A percentile compares a stretch with the other conserved stretches of the same genome.
Conservation (phyloP, 2,113 vertebrate species). For the Alectura lathami region DNA sequence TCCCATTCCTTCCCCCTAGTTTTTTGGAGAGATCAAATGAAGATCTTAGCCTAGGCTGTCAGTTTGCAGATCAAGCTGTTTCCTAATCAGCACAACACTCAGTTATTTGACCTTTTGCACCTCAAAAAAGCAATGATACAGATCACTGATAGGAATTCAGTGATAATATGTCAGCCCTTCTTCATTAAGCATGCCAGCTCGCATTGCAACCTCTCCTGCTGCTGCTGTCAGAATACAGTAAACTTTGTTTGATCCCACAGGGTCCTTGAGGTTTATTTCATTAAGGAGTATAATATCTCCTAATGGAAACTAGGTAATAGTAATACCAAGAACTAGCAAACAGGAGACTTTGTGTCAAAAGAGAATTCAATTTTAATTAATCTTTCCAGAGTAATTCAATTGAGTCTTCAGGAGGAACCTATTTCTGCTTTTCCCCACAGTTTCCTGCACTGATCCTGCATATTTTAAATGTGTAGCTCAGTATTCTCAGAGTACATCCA, state of each 20-base stretch:
- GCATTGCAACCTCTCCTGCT: neutral
- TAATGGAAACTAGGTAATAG: constrained; percentile 66
- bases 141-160: neutral
- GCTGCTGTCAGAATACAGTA: constrained; percentile 14
- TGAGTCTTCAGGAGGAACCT: constrained; percentile 57
- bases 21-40: neutral
- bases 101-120: neutral
- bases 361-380: constrained; percentile 76
- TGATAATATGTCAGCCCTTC: neutral
- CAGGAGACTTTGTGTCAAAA: constrained; percentile 71
- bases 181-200: neutral
- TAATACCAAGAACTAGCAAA: constrained; percentile 55
- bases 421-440: neutral
- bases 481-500: neutral
- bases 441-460: neutral
- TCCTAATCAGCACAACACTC: neutral
- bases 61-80: neutral
- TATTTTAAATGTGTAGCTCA: neutral
- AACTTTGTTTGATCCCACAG: constrained; percentile 44
- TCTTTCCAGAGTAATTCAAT: constrained; percentile 68
- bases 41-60: neutral
- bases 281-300: constrained; percentile 49
- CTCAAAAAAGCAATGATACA: neutral
- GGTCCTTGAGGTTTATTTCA: constrained; percentile 59
- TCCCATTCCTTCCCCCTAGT: neutral